Evolutionary conservation across 2,113 vertebrate species (phyloP), one percentile per base, ranked within the genome.

Genomic region (Salvelinus fontinalis): DNA sequence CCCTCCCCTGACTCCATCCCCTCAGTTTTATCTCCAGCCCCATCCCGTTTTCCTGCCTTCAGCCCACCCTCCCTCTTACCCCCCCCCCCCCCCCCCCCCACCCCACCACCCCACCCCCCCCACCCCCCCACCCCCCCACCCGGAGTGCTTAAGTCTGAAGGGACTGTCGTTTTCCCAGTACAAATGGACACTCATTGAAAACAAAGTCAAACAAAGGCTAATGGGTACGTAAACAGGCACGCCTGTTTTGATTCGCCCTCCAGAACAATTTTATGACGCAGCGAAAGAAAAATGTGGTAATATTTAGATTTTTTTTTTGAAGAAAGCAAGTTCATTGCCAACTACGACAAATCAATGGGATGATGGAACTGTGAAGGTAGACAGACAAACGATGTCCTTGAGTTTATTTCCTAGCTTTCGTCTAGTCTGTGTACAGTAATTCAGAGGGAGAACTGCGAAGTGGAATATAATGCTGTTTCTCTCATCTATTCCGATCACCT

Each of bases 271-370:
- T 81, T 51, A 73, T 76, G 65, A 75, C 26, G 60, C 44, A 62
- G 54, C 31, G 18, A 27, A 26, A 71, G 69, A 76, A 64, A 49
- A 78, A 75, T 68, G 3, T 44, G 2, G 76, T 72, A 85, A 88
- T 87, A 80, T 87, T 90, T 87, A 81, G 67, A 71, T n/a, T n/a
- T n/a, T 72, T 82, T 82, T 67, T 73, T 67, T 71, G 57, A 85
- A 85, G 85, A 87, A 91, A 85, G 80, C 31, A 67, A 69, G 69
- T 20, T 16, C 62, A 44, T 73, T 64, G 34, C 78, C 81, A 69
- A 29, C 31, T 67, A 16, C 67, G 11, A 73, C 70, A 64, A 44
- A 26, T 48, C 67, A 64, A 66, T 39, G 34, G 49, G 67, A 77
- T 59, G 44, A 29, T 73, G 66, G 70, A 70, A 13, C 3, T 74